Percentiles rank a stretch among this genome's conserved stretches.
Conservation (phyloP, 2,888 invertebrate species). For the Arrhopalites spinosus region DNA sequence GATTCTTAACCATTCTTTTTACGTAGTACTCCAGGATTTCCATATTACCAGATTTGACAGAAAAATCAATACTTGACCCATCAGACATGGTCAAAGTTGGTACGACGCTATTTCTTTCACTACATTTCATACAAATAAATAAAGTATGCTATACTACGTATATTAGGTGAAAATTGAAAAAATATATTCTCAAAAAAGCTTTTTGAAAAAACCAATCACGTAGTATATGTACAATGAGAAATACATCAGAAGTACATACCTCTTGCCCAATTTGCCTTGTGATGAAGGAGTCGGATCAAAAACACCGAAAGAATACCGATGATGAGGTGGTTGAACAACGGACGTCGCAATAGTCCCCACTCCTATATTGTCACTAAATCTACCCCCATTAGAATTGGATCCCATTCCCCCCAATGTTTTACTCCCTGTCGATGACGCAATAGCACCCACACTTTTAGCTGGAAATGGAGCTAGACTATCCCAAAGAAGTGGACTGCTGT, state of each 20-base stretch:
- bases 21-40: constrained; percentile 67
- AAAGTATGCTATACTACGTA: not conserved
- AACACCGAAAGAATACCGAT: constrained; percentile 54
- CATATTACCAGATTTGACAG: constrained; percentile 63
- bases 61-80: constrained; percentile 63
- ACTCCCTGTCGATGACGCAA: constrained; percentile 30
- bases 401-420: not conserved
- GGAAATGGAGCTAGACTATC: constrained; percentile 45
- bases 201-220: not conserved
- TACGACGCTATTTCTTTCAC: constrained; percentile 53
- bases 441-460: constrained; percentile 54
- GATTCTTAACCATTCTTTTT: constrained; percentile 58
- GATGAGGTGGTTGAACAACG: constrained; percentile 42
- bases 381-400: constrained; percentile 4
- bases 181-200: not conserved
- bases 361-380: constrained; percentile 12
- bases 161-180: not conserved
- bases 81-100: constrained; percentile 55
- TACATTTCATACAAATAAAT: constrained; percentile 34
- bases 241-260: not conserved
- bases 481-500: constrained; percentile 40
- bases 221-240: constrained; percentile 2
- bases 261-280: constrained; percentile 48
- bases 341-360: not conserved
- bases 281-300: constrained; percentile 49